These are phyloP conservation scores for Oryzias curvinotus DNA, from an alignment of 2,113 vertebrate species.

Conservation along the genomic window DNA sequence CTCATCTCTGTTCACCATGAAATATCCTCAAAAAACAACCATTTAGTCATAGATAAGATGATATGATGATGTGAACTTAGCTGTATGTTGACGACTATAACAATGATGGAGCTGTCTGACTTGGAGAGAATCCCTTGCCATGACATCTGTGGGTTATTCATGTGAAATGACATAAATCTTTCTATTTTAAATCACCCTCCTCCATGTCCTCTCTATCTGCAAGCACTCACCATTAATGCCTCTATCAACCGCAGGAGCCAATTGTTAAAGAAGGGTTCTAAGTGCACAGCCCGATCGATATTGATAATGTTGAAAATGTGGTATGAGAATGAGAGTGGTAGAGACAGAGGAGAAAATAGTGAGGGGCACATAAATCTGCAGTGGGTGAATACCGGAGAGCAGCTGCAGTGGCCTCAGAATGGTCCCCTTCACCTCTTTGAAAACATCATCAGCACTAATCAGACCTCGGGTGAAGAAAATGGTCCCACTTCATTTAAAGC, in stretches of 20 bases:
- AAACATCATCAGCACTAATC: constrained; percentile 90
- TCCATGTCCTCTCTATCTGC: constrained; percentile 33
- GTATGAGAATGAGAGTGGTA: constrained; percentile 59
- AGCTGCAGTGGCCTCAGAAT: constrained; percentile 85
- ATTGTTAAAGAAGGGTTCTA: constrained; percentile 90
- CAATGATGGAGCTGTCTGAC: constrained; percentile 39
- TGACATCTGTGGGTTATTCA: constrained; percentile 92
- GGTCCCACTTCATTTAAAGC: constrained; percentile 80
- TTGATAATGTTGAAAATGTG: constrained; percentile 92
- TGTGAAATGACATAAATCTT: constrained; percentile 95
- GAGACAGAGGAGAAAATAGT: constrained; percentile 46
- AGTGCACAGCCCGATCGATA: constrained; percentile 89
- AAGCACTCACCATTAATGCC: constrained; percentile 80
- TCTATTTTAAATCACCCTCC: constrained; percentile 89
- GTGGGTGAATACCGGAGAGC: constrained; percentile 77
- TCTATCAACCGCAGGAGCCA: constrained; percentile 89
- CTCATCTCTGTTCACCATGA: constrained; percentile 54
- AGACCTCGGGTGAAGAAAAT: constrained; percentile 78
- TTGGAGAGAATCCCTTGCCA: constrained; percentile 57
- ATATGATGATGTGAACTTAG: constrained; percentile 48
- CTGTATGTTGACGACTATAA: constrained; percentile 36
- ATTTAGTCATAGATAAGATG: constrained; percentile 60
- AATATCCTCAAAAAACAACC: constrained; percentile 60
- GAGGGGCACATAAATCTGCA: constrained; percentile 85
- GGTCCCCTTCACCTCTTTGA: constrained; percentile 75